These are phyloP conservation scores for Trididemnum nubilum DNA, from an alignment of 23 tunicate species.

Conservation along the genomic window DNA sequence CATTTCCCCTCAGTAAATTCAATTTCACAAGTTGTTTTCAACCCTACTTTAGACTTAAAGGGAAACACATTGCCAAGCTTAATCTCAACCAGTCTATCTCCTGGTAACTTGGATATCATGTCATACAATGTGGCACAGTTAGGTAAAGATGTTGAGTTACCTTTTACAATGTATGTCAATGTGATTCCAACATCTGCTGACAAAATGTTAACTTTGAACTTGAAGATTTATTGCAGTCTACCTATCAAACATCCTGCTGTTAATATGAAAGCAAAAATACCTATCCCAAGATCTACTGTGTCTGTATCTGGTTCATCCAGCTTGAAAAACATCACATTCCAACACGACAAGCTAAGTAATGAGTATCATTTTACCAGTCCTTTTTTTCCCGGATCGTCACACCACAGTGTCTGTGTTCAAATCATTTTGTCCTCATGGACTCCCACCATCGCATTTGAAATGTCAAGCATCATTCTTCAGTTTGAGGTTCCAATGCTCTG, in stretches of 20 bases:
- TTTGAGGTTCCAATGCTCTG: constrained; percentile 63
- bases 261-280: constrained; percentile 36
- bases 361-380: constrained; percentile 30
- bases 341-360: background rate
- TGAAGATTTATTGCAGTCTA: constrained; percentile 45
- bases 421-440: constrained; percentile 33
- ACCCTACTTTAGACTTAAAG: constrained; percentile 1
- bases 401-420: constrained; percentile 25
- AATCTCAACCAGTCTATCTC: background rate
- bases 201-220: constrained; percentile 24
- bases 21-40: constrained; percentile 24
- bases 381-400: constrained; percentile 42
- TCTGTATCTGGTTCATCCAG: constrained; percentile 27
- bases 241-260: constrained; percentile 44
- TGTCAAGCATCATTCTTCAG: constrained; percentile 22
- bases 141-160: constrained; percentile 26
- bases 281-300: constrained; percentile 18
- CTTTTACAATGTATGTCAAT: constrained; percentile 43
- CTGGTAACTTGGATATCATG: constrained; percentile 32
- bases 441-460: constrained; percentile 34
- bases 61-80: background rate
- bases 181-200: background rate
- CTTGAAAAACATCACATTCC: constrained; percentile 29
- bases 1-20: background rate
- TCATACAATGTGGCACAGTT: constrained; percentile 4